Evolutionary conservation across 1,140 invertebrate genomes (phyloP).

Genomic region (Argopecten irradians): DNA sequence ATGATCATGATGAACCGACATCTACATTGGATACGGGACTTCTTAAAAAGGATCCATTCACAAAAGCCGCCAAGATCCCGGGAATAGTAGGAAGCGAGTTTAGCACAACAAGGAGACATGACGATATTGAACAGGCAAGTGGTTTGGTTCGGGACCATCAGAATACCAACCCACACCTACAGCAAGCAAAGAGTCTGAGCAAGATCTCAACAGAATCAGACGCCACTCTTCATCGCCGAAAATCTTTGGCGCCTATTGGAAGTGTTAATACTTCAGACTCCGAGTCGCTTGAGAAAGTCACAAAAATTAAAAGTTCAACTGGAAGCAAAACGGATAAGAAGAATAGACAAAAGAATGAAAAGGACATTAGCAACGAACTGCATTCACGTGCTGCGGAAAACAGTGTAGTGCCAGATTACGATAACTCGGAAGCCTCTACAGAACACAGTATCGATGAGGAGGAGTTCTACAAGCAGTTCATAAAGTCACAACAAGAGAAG

Average conservation of each 20-base stretch:
- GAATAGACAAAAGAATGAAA: not conserved
- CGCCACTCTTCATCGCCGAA: not conserved
- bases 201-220: not conserved
- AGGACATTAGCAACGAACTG: not conserved
- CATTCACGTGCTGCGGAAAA: not conserved
- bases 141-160: not conserved
- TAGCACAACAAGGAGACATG: not conserved
- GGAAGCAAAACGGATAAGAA: not conserved
- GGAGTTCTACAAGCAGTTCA: not conserved
- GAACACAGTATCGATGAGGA: not conserved
- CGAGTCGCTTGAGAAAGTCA: not conserved
- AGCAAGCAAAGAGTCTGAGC: not conserved
- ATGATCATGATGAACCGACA: not conserved
- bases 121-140: not conserved
- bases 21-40: not conserved
- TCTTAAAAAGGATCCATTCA: not conserved
- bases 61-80: not conserved
- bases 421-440: not conserved
- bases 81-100: not conserved
- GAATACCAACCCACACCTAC: not conserved
- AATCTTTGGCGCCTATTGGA: not conserved
- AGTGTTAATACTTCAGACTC: not conserved
- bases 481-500: not conserved
- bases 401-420: not conserved
- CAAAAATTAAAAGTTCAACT: not conserved